Evolutionary conservation across 2,888 invertebrate species (phyloP), one percentile per base, ranked within the genome.

Genomic region (Coecobrya sp.): DNA sequence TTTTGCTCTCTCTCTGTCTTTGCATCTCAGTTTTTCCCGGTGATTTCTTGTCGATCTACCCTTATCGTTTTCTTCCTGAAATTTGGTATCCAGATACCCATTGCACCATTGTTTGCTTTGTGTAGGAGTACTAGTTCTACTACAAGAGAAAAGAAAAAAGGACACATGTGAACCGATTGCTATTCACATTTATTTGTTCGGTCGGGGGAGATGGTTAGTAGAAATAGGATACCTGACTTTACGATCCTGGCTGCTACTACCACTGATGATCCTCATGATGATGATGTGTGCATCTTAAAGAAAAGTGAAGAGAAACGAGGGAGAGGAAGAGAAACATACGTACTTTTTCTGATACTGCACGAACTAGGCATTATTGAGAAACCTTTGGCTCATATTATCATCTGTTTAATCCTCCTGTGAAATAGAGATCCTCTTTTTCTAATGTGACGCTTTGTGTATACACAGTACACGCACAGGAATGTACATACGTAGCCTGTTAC

Each of bases 371-470:
- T 81, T 79, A 88, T 88, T 79, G 81, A 25, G 68, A 81, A 81
- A 88, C 88, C 88, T 89, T 89, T 89, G 89, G 65, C 89, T 89
- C 55, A 70, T 82, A 89, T 89, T 89, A 89, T 89, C 82, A 89
- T 89, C 89, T 89, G 84, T 84, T 89, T 89, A 89, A 89, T 89
- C 89, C 84, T 89, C 59, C 70, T 70, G 89, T 84, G 89, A 89
- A 89, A 73, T 70, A 65, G 45, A 62, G 59, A 19, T 30, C 62
- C 0, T 16, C 22, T 81, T 42, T 45, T 62, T 27, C 65, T 84
- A 65, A 65, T 84, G n/a, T 42, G 42, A 84, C 65, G 45, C 45
- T 59, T 10, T 8, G 42, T 76, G 45, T 22, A 76, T 49, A 45
- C 25, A 25, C 27, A n/a, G n/a, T 36, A 8, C 52, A 25, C 11